These are phyloP conservation scores for Pheucticus melanocephalus DNA, from an alignment of 2,113 vertebrate species.

Conservation along the genomic window DNA sequence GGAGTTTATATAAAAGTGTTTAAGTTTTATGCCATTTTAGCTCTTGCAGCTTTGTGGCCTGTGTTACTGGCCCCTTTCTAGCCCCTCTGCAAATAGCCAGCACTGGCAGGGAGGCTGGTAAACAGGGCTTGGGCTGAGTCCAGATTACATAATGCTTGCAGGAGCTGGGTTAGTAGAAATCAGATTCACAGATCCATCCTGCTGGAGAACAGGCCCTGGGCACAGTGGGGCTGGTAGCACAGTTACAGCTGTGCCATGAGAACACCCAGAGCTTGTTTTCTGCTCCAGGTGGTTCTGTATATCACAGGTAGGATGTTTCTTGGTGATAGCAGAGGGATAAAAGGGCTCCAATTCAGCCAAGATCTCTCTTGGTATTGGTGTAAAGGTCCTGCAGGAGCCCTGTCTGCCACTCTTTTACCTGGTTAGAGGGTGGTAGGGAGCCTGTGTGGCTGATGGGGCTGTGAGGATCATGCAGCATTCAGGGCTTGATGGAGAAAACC, in stretches of 20 bases:
- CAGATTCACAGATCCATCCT: background rate
- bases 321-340: background rate
- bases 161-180: background rate
- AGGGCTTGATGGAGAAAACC: background rate
- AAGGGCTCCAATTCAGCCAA: background rate
- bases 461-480: background rate
- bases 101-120: background rate
- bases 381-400: background rate
- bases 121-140: constrained; percentile 19
- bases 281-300: background rate
- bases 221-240: background rate
- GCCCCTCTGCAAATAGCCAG: background rate
- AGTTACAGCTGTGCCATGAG: background rate
- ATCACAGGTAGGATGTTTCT: background rate
- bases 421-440: background rate
- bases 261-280: fast-evolving
- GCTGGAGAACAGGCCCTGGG: background rate
- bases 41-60: background rate
- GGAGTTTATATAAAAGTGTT: background rate
- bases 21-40: background rate
- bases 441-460: background rate
- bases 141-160: constrained; percentile 33
- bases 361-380: background rate
- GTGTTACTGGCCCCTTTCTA: background rate
- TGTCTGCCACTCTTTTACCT: background rate